Conservation (phyloP, 2,797 vertebrate genomes). For the Pteropus rufus region DNA sequence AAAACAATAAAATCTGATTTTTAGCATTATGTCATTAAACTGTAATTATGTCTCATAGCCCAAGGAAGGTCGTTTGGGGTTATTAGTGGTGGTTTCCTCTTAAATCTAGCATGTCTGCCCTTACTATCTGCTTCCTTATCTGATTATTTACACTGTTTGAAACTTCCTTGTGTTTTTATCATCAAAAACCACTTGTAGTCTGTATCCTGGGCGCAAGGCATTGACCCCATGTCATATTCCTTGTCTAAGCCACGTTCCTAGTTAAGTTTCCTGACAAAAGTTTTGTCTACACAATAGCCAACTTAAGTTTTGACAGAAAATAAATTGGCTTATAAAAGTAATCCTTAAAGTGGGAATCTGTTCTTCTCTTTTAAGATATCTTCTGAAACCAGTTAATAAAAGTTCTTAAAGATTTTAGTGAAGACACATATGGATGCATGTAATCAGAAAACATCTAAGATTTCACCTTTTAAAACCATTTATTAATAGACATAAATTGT, state of each 20-base stretch:
- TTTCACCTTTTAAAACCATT: background rate
- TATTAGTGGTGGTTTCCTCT: background rate
- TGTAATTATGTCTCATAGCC: background rate
- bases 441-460: background rate
- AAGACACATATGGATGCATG: background rate
- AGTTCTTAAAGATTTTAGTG: background rate
- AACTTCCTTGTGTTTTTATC: constrained; percentile 20
- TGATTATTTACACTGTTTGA: constrained; percentile 50
- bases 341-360: background rate
- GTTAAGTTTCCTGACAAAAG: background rate
- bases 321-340: background rate
- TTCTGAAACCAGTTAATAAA: constrained; percentile 23
- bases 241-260: background rate
- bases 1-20: constrained; percentile 18
- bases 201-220: background rate
- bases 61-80: background rate
- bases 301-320: constrained; percentile 6
- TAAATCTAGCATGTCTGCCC: background rate
- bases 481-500: background rate
- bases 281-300: background rate
- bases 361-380: background rate
- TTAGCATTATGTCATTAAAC: constrained; percentile 27
- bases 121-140: constrained; percentile 29
- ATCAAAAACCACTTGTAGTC: background rate
- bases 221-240: background rate